Evolutionary conservation across 1,140 invertebrate genomes (phyloP), one percentile per base, ranked within the genome.

Genomic region (Bradysia coprophila): DNA sequence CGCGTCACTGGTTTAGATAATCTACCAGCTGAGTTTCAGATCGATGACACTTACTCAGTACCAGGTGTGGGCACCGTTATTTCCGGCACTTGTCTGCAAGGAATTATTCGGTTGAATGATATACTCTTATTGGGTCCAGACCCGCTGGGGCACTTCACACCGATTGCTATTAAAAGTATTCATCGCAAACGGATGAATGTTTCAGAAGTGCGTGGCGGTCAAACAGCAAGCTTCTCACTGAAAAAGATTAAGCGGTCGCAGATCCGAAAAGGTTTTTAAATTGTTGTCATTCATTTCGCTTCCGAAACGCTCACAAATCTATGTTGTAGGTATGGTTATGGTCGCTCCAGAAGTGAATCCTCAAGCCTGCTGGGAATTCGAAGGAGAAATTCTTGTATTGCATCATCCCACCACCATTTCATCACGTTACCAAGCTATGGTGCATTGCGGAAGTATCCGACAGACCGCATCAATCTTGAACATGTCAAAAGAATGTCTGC

Each of bases 381-480:
- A 97, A 63, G 93, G 90, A 1, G 95, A 98, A 71, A 95, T 99
- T 51, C 69, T 98, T 3, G 92, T 99, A 20, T 65, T 98, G 10
- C 95, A 99, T 69, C 95, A 99, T 70, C 95, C 95, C 4, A 98
- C 95, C 22, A 99, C 95, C 37, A 98, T 99, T 50, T 89, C 87
- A 55, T 82, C 89, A 15, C 74, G 92, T 45, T 98, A 99, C 65
- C 95, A 99, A 72, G 95, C 94, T 15, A 97, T 98, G 93, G 90
- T 99, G 43, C 94, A 99, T 61, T 96, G 93, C 62, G 95, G 95
- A 46, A 93, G 90, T 59, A 92, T 98, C 49, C 69, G 95, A 39
- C 95, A 99, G 67, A 98, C 95, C 20, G 95, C 95, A 8, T 93
- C 90, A 8, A 98, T 99, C 46, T 63, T 98, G 21, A 75, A 74